Evolutionary conservation across 1,140 invertebrate genomes (phyloP).

Genomic region (Drosophila simulans): DNA sequence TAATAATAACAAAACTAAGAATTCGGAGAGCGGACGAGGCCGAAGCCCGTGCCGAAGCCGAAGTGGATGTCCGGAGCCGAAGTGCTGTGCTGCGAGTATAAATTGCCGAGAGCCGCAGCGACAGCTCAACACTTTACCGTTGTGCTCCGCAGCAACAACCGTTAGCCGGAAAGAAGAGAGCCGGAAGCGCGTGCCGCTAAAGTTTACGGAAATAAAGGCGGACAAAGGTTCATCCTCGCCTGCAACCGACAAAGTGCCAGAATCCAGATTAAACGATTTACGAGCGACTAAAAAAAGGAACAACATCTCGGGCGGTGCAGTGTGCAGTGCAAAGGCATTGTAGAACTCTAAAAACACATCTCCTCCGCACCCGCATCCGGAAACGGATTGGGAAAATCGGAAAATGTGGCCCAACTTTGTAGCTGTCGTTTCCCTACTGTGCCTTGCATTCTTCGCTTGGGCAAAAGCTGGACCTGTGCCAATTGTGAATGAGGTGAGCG

Average conservation of each 20-base stretch:
- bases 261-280: constrained; percentile 48
- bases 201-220: constrained; percentile 78
- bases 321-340: constrained; percentile 12
- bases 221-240: constrained; percentile 51
- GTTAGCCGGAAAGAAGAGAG: constrained; percentile 33
- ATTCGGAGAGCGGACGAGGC: constrained; percentile 67
- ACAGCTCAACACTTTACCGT: constrained; percentile 61
- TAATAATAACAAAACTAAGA: constrained; percentile 75
- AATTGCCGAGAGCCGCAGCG: constrained; percentile 57
- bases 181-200: constrained; percentile 76
- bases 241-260: constrained; percentile 39
- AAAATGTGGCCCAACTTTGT: constrained; percentile 77
- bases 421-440: constrained; percentile 63
- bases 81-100: constrained; percentile 49
- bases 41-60: constrained; percentile 16
- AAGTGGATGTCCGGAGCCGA: constrained; percentile 20
- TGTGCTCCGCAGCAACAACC: constrained; percentile 63
- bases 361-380: neutral
- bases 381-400: constrained; percentile 11
- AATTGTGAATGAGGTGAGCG: constrained; percentile 83
- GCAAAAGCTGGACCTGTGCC: constrained; percentile 80
- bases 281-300: constrained; percentile 15
- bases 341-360: neutral
- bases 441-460: constrained; percentile 67
- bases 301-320: neutral